Conservation (phyloP, 1,140 invertebrate species). For the Tenebrio molitor region DNA sequence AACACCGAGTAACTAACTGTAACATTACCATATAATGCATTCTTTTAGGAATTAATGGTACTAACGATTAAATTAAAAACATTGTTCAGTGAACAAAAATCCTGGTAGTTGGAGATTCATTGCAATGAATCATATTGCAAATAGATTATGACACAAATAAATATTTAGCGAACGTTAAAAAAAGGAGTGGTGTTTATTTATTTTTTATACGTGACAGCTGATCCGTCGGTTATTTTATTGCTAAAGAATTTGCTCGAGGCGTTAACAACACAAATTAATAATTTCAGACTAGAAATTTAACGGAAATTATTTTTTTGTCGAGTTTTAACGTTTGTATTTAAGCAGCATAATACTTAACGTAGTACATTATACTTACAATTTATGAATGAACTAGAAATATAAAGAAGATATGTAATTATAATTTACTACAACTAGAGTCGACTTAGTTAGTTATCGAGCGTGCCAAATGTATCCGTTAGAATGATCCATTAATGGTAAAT, state of each 20-base stretch:
- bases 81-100: background rate
- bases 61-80: background rate
- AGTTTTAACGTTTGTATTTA: too few relatives aligned
- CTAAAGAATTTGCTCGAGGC: constrained; percentile 12
- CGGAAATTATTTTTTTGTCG: too few relatives aligned
- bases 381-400: too few relatives aligned
- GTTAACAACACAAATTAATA: background rate
- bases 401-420: too few relatives aligned
- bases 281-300: too few relatives aligned
- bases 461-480: background rate
- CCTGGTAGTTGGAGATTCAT: background rate
- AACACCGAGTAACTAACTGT: constrained; percentile 30
- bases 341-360: too few relatives aligned
- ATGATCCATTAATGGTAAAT: background rate
- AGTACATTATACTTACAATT: too few relatives aligned
- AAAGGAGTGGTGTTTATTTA: constrained; percentile 8
- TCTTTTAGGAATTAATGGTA: constrained; percentile 15
- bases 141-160: background rate
- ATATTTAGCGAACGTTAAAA: constrained; percentile 34
- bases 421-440: too few relatives aligned
- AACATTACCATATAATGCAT: constrained; percentile 36
- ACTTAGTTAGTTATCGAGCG: too few relatives aligned
- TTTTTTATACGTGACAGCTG: background rate
- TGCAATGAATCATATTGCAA: background rate
- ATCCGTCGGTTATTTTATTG: background rate